Conservation (phyloP, 2,888 invertebrate genomes). For the Drosophila anomalata region DNA sequence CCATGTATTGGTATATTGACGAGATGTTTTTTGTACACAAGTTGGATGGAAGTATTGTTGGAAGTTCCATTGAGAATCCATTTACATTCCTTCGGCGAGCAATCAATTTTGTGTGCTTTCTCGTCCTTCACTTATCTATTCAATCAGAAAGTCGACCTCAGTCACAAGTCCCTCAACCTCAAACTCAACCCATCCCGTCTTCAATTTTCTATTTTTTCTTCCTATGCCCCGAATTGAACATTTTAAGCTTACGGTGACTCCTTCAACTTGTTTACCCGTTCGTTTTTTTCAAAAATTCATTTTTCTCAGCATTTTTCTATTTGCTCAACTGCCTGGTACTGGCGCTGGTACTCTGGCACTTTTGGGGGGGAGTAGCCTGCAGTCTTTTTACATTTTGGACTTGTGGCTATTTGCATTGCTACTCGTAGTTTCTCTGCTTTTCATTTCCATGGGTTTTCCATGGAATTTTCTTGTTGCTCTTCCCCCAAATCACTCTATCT, state of each 20-base stretch:
- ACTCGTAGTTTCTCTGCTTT: constrained; percentile 52
- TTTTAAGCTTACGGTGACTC: constrained; percentile 32
- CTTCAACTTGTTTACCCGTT: constrained; percentile 26
- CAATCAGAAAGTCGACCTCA: constrained; percentile 69
- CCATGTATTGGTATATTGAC: constrained; percentile 1
- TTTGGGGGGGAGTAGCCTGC: not conserved
- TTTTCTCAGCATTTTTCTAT: constrained; percentile 49
- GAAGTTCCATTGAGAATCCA: constrained; percentile 23
- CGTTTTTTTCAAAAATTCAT: constrained; percentile 60
- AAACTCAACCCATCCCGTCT: constrained; percentile 2
- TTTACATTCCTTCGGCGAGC: constrained; percentile 60
- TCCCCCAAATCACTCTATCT: constrained; percentile 28
- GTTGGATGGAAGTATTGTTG: constrained; percentile 17
- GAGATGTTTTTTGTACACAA: constrained; percentile 7
- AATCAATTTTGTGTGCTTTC: constrained; percentile 68
- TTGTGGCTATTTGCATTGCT: constrained; percentile 15
- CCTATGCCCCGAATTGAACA: constrained; percentile 17
- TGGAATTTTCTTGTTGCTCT: constrained; percentile 70
- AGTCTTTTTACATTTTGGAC: constrained; percentile 25
- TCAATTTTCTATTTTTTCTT: constrained; percentile 16
- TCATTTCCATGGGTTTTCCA: constrained; percentile 46
- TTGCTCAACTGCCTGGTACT: constrained; percentile 17
- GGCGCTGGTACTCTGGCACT: too few species aligned
- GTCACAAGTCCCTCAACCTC: constrained; percentile 38
- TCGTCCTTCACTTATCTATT: constrained; percentile 72